These are phyloP conservation scores for Eufriesea mexicana DNA, from an alignment of 1,140 invertebrate species.

Conservation along the genomic window DNA sequence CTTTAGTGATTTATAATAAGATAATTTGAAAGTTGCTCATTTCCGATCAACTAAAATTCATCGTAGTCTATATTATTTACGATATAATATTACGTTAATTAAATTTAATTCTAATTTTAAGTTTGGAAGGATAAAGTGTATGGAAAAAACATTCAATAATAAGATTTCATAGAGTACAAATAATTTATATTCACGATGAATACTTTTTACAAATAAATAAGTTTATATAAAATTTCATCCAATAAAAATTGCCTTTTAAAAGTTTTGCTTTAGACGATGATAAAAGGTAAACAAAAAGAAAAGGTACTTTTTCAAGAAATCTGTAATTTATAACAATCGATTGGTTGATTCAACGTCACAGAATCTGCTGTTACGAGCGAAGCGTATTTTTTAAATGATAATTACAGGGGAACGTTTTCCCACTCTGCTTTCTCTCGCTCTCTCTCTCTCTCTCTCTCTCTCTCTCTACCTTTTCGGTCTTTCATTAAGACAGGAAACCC, in stretches of 20 bases:
- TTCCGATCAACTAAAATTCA: no score
- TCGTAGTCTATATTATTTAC: no score
- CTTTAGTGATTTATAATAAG: no score
- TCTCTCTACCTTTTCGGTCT: neutral
- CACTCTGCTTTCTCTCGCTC: neutral
- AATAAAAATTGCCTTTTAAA: neutral
- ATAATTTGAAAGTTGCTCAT: no score
- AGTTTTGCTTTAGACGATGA: neutral
- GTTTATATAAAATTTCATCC: neutral
- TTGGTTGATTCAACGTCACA: neutral
- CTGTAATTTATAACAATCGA: constrained; percentile 15
- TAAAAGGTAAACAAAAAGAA: no score
- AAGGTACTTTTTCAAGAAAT: neutral
- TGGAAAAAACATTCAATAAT: neutral
- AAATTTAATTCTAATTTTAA: neutral
- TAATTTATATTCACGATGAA: neutral
- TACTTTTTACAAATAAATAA: neutral
- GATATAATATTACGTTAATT: no score
- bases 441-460: neutral
- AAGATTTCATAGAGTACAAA: neutral
- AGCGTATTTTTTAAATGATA: neutral
- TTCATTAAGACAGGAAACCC: neutral
- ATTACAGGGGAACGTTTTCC: neutral
- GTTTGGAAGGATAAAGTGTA: neutral
- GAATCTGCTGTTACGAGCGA: no score